phyloP scores from a whole-genome alignment of 2,888 invertebrate species.

The Thelaira solivaga region DNA sequence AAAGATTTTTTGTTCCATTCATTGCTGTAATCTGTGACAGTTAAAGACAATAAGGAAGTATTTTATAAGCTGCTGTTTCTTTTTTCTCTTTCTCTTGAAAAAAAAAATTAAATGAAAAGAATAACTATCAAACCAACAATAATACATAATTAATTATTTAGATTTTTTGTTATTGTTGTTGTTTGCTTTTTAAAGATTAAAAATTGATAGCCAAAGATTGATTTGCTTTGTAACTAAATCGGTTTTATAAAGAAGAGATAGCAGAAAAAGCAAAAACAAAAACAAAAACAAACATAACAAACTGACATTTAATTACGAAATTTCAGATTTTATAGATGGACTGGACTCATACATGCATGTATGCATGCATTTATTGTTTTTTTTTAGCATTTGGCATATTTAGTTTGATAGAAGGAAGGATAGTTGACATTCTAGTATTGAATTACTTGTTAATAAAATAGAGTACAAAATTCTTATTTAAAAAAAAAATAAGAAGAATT shows the following conservation, averaged over 20 bases:
- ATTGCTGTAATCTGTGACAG: slow-evolving; percentile 53
- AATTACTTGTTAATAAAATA: too few relatives aligned
- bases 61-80: slow-evolving; percentile 15
- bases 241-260: background rate
- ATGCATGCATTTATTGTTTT: too few relatives aligned
- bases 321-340: background rate
- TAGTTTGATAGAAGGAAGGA: background rate
- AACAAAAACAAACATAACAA: background rate
- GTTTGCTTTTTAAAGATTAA: slow-evolving; percentile 21
- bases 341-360: too few relatives aligned
- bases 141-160: slow-evolving; percentile 56
- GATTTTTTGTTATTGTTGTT: too few relatives aligned
- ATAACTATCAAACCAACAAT: slow-evolving; percentile 13
- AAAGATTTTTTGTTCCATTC: slow-evolving; percentile 18
- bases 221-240: slow-evolving; percentile 19
- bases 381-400: background rate
- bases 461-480: too few relatives aligned
- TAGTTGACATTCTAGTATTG: too few relatives aligned
- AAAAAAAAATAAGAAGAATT: too few relatives aligned
- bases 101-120: slow-evolving; percentile 2
- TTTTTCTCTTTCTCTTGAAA: background rate
- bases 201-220: slow-evolving; percentile 46
- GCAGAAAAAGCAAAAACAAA: too few relatives aligned
- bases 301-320: slow-evolving; percentile 24
- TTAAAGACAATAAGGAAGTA: slow-evolving; percentile 58